Percentiles rank a stretch among this genome's conserved stretches.
These are phyloP conservation scores for Drosophila biarmipes DNA, from an alignment of 1,140 invertebrate genomes.

Conservation along the genomic window DNA sequence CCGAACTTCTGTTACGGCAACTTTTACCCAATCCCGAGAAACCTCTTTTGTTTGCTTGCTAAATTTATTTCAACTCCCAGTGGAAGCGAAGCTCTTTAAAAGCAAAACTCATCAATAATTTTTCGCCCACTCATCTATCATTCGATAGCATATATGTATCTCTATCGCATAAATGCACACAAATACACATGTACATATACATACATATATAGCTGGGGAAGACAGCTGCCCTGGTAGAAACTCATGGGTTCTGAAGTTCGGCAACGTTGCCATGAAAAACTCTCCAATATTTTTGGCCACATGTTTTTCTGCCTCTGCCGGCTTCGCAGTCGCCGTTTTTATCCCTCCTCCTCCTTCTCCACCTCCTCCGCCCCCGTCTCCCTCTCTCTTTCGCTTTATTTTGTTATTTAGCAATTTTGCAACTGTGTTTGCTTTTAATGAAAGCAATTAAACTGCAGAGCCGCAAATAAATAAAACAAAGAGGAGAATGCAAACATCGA, in stretches of 20 bases:
- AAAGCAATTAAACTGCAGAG: constrained; percentile 75
- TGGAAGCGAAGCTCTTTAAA: constrained; percentile 21
- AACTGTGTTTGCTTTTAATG: constrained; percentile 59
- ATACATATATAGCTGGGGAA: background rate
- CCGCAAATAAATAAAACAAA: constrained; percentile 65
- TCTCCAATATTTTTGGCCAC: constrained; percentile 30
- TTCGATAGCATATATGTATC: constrained; percentile 23
- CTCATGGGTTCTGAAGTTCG: constrained; percentile 14
- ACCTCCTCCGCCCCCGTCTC: no score
- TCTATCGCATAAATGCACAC: background rate
- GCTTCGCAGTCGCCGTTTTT: constrained; percentile 8
- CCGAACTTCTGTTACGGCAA: background rate
- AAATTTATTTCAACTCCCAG: constrained; percentile 17
- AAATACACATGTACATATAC: background rate
- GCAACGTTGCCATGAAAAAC: constrained; percentile 23
- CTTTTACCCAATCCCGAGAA: background rate
- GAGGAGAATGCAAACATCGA: constrained; percentile 17
- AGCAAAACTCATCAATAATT: constrained; percentile 43
- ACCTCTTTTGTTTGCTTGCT: background rate
- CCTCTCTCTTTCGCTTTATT: constrained; percentile 3
- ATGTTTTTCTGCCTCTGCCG: constrained; percentile 23
- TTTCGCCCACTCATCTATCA: constrained; percentile 49
- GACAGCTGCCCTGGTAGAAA: constrained; percentile 26
- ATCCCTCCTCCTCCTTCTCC: background rate
- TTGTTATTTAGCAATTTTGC: constrained; percentile 34